These are phyloP conservation scores for Allophyes oxyacanthae DNA, from an alignment of 2,888 invertebrate genomes.

Conservation along the genomic window DNA sequence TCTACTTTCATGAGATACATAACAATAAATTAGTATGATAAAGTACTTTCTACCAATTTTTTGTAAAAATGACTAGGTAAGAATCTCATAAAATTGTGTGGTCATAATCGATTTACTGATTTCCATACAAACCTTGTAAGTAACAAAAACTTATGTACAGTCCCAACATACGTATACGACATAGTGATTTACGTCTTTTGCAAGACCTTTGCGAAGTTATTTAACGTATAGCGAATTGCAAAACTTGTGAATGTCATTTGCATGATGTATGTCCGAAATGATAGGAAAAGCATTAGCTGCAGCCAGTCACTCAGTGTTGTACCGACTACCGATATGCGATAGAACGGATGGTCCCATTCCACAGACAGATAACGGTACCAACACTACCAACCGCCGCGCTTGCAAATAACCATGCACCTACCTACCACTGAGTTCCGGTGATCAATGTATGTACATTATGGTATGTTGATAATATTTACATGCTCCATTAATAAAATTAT, in stretches of 20 bases:
- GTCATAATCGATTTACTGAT: not conserved
- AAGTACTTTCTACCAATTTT: too few relatives aligned
- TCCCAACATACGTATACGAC: not conserved
- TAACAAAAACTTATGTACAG: constrained; percentile 31
- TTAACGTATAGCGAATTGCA: constrained; percentile 54
- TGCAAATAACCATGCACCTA: constrained; percentile 66
- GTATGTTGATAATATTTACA: constrained; percentile 32
- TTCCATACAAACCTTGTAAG: constrained; percentile 42
- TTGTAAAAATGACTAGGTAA: too few relatives aligned
- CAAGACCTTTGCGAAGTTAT: constrained; percentile 38
- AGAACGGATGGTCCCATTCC: constrained; percentile 85
- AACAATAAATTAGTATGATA: too few relatives aligned
- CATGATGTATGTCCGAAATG: constrained; percentile 63
- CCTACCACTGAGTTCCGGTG: constrained; percentile 55
- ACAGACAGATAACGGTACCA: constrained; percentile 77
- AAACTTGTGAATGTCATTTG: constrained; percentile 51
- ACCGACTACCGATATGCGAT: constrained; percentile 65
- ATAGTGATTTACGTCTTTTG: constrained; percentile 31
- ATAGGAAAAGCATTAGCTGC: constrained; percentile 57
- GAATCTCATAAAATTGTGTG: too few relatives aligned
- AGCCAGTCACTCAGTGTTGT: constrained; percentile 58
- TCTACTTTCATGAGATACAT: too few relatives aligned
- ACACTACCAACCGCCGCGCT: constrained; percentile 76
- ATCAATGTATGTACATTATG: constrained; percentile 30
- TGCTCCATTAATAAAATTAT: constrained; percentile 22